These are phyloP conservation scores for Volucella inanis DNA, from an alignment of 2,888 invertebrate genomes.

Conservation along the genomic window DNA sequence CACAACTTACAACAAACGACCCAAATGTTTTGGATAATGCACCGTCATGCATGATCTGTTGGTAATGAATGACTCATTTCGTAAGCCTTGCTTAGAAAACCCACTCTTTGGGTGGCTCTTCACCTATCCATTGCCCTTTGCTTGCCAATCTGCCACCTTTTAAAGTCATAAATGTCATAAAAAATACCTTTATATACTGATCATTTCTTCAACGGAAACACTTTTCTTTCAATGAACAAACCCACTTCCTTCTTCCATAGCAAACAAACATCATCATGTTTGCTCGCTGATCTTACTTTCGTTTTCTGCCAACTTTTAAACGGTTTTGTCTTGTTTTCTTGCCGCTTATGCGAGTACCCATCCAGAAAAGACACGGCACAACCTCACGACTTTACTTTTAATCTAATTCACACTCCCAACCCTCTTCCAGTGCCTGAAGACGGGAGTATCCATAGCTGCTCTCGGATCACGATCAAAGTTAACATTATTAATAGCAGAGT, in stretches of 20 bases:
- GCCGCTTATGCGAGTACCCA: slow-evolving; percentile 13
- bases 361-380: slow-evolving; percentile 46
- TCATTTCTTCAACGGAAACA: slow-evolving; percentile 25
- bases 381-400: slow-evolving; percentile 61
- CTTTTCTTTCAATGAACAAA: slow-evolving; percentile 24
- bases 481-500: slow-evolving; percentile 64
- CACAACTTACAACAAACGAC: no score
- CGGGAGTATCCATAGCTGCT: slow-evolving; percentile 15
- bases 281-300: slow-evolving; percentile 47
- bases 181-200: neutral
- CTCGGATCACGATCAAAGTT: slow-evolving; percentile 67
- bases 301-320: slow-evolving; percentile 40
- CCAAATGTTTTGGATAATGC: no score
- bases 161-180: neutral
- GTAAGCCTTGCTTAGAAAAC: no score
- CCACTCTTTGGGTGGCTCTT: no score
- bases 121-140: no score
- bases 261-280: slow-evolving; percentile 5
- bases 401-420: slow-evolving; percentile 58
- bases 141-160: no score
- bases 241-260: slow-evolving; percentile 41
- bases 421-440: slow-evolving; percentile 32
- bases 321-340: slow-evolving; percentile 24
- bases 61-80: no score
- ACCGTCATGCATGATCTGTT: no score